These are phyloP conservation scores for Sparidentex hasta DNA, from an alignment of 2,797 vertebrate species.

Conservation along the genomic window DNA sequence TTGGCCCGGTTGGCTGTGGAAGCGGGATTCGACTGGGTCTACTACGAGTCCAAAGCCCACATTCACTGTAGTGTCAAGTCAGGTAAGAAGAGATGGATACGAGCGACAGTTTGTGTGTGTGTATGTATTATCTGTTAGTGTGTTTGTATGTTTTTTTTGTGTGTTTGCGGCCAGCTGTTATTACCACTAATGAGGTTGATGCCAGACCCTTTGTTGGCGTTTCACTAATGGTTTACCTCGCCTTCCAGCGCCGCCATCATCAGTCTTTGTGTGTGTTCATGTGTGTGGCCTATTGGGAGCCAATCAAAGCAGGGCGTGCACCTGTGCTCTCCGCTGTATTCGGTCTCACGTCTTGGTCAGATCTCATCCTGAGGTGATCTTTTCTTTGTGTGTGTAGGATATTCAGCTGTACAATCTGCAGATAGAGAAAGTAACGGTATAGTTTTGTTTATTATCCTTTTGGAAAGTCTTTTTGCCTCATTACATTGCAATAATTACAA, in stretches of 20 bases:
- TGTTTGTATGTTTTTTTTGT: slow-evolving; percentile 32
- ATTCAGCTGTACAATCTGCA: neutral
- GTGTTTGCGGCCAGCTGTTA: slow-evolving; percentile 46
- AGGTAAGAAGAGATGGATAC: slow-evolving; percentile 85
- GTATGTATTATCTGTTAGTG: slow-evolving; percentile 6
- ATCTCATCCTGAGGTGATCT: slow-evolving; percentile 1
- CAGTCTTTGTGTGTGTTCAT: slow-evolving; percentile 32
- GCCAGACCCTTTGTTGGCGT: slow-evolving; percentile 43
- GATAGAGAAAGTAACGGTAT: neutral
- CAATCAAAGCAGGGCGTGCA: slow-evolving; percentile 79
- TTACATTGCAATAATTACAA: too few relatives aligned
- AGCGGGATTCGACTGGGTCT: slow-evolving; percentile 99
- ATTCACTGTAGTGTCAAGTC: slow-evolving; percentile 99
- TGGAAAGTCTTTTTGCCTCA: too few relatives aligned
- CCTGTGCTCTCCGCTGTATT: slow-evolving; percentile 67
- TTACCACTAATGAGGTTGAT: slow-evolving; percentile 65
- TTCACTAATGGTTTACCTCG: slow-evolving; percentile 44
- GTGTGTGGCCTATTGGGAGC: slow-evolving; percentile 74
- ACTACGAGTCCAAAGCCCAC: slow-evolving; percentile 98
- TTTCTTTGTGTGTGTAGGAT: slow-evolving; percentile 18
- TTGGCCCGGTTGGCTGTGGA: slow-evolving; percentile 96
- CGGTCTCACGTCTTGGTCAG: slow-evolving; percentile 20
- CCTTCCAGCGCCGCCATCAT: slow-evolving; percentile 25
- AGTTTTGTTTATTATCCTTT: too few relatives aligned
- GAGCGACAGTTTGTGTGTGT: slow-evolving; percentile 5